phyloP scores from a whole-genome alignment of 2,113 vertebrate genomes.

The Rousettus leschenaultii region DNA sequence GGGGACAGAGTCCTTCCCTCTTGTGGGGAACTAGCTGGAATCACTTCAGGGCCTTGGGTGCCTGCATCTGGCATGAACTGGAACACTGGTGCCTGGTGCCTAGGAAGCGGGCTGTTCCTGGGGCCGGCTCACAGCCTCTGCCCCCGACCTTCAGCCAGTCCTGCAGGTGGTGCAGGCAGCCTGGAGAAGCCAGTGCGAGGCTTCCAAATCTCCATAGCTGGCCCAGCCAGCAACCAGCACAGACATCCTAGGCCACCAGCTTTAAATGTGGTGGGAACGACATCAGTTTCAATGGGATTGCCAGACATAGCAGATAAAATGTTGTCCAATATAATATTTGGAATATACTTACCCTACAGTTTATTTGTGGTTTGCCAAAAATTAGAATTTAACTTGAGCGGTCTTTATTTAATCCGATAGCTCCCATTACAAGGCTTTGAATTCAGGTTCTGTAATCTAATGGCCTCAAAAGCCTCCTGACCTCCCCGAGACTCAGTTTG shows the following conservation, averaged over 20 bases:
- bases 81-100: background rate
- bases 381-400: rapidly evolving
- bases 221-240: background rate
- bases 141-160: background rate
- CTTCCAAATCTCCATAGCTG: background rate
- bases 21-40: background rate
- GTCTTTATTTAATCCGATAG: too few species aligned
- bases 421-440: background rate
- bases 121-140: background rate
- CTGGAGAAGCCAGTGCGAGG: background rate
- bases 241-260: background rate
- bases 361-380: background rate
- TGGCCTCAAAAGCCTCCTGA: too few species aligned
- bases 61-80: rapidly evolving
- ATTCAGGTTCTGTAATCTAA: background rate
- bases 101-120: background rate
- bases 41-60: background rate
- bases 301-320: background rate
- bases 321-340: background rate
- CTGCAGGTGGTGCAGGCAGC: background rate
- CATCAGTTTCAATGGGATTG: too few species aligned
- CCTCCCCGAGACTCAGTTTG: background rate
- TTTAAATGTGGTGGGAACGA: background rate
- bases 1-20: background rate
- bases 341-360: background rate